Evolutionary conservation across 2,888 invertebrate species (phyloP).

Genomic region (Catocala sponsa): DNA sequence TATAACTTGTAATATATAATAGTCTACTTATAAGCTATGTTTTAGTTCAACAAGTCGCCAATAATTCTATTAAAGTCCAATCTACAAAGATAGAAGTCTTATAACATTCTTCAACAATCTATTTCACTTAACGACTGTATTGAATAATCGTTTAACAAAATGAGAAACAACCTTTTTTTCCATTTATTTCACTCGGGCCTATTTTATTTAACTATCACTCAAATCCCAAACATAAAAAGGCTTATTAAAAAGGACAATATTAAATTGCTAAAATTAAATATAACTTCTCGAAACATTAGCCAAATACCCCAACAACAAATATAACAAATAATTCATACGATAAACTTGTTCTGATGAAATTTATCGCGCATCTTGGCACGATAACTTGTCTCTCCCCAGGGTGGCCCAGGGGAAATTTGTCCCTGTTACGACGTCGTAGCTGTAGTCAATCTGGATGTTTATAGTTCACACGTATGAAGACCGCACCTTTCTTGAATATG

Average conservation of each 20-base stretch:
- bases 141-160: too few relatives aligned
- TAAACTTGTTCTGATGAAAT: slow-evolving; percentile 37
- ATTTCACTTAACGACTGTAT: too few relatives aligned
- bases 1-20: too few relatives aligned
- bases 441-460: slow-evolving; percentile 18
- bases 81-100: too few relatives aligned
- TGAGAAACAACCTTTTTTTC: too few relatives aligned
- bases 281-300: slow-evolving; percentile 19
- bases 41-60: too few relatives aligned
- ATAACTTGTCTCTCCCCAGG: slow-evolving; percentile 39
- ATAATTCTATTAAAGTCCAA: too few relatives aligned
- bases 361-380: slow-evolving; percentile 33
- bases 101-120: too few relatives aligned
- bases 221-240: not conserved
- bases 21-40: too few relatives aligned
- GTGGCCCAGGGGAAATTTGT: slow-evolving; percentile 44
- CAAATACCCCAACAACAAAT: slow-evolving; percentile 12
- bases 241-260: not conserved
- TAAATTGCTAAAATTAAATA: not conserved
- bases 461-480: slow-evolving; percentile 7
- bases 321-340: slow-evolving; percentile 23
- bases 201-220: not conserved
- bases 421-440: slow-evolving; percentile 8
- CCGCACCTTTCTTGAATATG: not conserved
- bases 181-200: too few relatives aligned